Evolutionary conservation across 2,888 invertebrate species (phyloP).

Genomic region (Myathropa florea): DNA sequence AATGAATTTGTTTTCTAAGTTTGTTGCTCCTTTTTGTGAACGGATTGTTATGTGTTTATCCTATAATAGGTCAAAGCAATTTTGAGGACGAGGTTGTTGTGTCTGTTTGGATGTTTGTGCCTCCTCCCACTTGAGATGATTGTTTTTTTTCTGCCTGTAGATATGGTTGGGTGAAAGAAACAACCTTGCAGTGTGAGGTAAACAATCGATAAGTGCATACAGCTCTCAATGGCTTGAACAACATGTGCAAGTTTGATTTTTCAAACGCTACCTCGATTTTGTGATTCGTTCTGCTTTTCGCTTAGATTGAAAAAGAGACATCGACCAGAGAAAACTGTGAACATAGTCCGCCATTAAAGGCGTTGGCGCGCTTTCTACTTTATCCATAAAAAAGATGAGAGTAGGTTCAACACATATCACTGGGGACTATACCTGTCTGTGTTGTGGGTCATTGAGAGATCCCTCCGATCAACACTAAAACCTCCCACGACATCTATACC

Average conservation of each 20-base stretch:
- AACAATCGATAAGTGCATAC: not conserved
- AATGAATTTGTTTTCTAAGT: slow-evolving; percentile 39
- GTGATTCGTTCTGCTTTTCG: not conserved
- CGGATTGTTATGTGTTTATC: slow-evolving; percentile 16
- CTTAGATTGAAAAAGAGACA: not conserved
- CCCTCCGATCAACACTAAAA: not conserved
- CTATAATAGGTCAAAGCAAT: slow-evolving; percentile 47
- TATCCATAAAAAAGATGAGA: not conserved
- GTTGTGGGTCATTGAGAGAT: not conserved
- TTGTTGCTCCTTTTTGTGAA: slow-evolving; percentile 40
- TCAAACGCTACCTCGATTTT: not conserved
- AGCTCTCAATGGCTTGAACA: not conserved
- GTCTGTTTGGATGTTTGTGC: slow-evolving; percentile 11
- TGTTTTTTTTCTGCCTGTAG: not conserved
- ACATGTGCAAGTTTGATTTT: not conserved
- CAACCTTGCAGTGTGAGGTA: slow-evolving; percentile 28
- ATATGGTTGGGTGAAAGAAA: not conserved
- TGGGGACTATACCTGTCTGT: not conserved
- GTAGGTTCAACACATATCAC: not conserved
- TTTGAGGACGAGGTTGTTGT: slow-evolving; percentile 34
- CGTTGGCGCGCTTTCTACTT: slow-evolving; percentile 48
- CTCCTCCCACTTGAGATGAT: slow-evolving; percentile 19
- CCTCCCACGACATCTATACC: not conserved
- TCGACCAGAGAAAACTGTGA: not conserved
- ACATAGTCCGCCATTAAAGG: slow-evolving; percentile 17